These are phyloP conservation scores for Isaurus tuberculatus DNA, from an alignment of 92 coral and sea anemone genomes.

Conservation along the genomic window DNA sequence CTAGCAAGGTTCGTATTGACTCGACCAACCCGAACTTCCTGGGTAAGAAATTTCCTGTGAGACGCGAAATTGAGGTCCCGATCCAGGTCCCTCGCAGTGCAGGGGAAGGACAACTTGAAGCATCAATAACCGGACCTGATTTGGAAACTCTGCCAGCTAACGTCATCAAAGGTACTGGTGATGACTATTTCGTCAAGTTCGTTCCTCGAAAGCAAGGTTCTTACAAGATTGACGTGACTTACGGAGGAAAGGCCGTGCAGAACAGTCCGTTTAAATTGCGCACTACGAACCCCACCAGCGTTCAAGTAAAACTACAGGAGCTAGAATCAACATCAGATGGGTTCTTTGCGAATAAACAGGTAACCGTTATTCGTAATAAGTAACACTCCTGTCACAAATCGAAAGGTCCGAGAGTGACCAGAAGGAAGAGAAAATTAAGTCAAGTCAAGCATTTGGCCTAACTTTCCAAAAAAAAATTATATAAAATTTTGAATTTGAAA, in stretches of 20 bases:
- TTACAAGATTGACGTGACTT: conserved; percentile 71
- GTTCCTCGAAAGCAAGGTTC: conserved; percentile 74
- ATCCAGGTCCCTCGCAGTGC: conserved; percentile 88
- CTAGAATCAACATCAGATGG: conserved; percentile 70
- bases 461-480: too few relatives aligned
- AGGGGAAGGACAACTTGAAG: conserved; percentile 93
- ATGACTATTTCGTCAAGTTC: conserved; percentile 80
- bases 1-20: conserved; percentile 73
- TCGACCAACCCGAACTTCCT: conserved; percentile 59
- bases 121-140: conserved; percentile 82
- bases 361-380: not conserved
- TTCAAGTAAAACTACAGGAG: conserved; percentile 70
- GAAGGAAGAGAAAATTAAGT: too few relatives aligned
- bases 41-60: conserved; percentile 66
- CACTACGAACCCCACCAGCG: conserved; percentile 69
- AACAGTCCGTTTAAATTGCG: conserved; percentile 73
- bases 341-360: conserved; percentile 70
- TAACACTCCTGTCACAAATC: too few relatives aligned
- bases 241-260: conserved; percentile 78
- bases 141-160: conserved; percentile 74
- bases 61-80: conserved; percentile 90
- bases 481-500: too few relatives aligned
- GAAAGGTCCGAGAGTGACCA: too few relatives aligned
- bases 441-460: too few relatives aligned
- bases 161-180: conserved; percentile 81